Base-by-base conservation (phyloP, 2,113 vertebrate species). In the Vireo altiloquus region DNA sequence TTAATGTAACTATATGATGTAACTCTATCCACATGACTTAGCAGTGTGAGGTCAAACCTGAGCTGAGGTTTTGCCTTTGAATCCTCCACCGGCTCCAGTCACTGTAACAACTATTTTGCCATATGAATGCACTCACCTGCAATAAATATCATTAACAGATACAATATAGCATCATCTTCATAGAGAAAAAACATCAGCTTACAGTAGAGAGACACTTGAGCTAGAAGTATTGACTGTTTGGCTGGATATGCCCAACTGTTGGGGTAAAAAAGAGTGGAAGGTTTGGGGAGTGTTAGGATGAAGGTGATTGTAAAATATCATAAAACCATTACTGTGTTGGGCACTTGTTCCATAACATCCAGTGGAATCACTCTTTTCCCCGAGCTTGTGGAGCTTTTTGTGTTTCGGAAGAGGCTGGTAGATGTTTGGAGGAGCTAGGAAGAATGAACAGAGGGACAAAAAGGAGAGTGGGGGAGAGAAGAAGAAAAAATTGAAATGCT, bases 11-110 rank as follows among this genome's bases (percentile, higher is more conserved):
- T 63, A 0, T 31, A 23, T 52, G 24, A 24, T 14, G 10, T 31
- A 77, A 27, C 11, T 61, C 42, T 23, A 22, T 16, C 19, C 10
- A 6, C 0, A 0, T 40, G 56, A 46, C n/a, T 90, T 15, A 42
- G 31, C n/a, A 24, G 33, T 61, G 31, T 28, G 33, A 79, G 54
- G 21, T 71, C 35, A 82, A 87, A 71, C 49, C 15, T 17, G 19
- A 53, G 23, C 0, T 47, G 35, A 65, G 7, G 17, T 64, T 70
- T 6, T 16, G 10, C 12, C 33, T 85, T 88, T 71, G 47, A 74
- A 49, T 39, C 9, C 8, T 40, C 23, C 53, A 53, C 13, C 4
- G 2, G 11, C 20, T 80, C 7, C 2, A 7, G 37, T 53, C 57
- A 40, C 27, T 40, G 10, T 19, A 52, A 60, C 39, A 59, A 46